Evolutionary conservation across 2,797 vertebrate species (phyloP).

Genomic region (Cuculus canorus): DNA sequence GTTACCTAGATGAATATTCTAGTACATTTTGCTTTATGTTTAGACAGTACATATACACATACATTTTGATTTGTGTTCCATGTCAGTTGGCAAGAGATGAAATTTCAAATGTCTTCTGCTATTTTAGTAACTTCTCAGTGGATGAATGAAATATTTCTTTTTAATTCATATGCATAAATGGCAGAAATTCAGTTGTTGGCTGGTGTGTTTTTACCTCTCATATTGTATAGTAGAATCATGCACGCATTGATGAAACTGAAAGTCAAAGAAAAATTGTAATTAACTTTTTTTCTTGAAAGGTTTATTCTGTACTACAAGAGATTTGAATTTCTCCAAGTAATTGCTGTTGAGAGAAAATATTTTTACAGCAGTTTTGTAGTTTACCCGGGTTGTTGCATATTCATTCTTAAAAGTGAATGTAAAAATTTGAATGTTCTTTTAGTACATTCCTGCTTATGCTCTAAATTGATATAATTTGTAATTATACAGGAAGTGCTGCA

Average conservation of each 20-base stretch:
- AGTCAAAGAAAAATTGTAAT: background rate
- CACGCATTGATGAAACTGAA: background rate
- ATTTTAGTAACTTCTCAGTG: background rate
- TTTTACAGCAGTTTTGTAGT: background rate
- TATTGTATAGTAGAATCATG: background rate
- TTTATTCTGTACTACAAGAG: background rate
- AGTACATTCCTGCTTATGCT: background rate
- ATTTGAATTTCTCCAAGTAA: background rate
- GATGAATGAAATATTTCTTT: slow-evolving; percentile 14
- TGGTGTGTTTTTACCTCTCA: background rate
- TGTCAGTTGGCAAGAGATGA: background rate
- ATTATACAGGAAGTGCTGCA: slow-evolving; percentile 87
- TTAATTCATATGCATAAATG: background rate
- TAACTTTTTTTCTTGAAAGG: background rate
- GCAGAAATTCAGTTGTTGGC: background rate
- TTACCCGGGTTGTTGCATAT: background rate
- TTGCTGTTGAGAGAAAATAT: background rate
- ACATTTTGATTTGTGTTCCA: background rate
- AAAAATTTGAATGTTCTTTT: background rate
- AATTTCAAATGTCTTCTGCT: background rate
- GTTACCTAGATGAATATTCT: background rate
- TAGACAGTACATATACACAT: background rate
- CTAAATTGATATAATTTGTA: slow-evolving; percentile 49
- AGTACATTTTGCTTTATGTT: background rate
- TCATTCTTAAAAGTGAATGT: background rate